Percentiles rank a stretch among this genome's conserved stretches.
Conservation (phyloP, 2,888 invertebrate genomes). For the Cataglyphis rosenhaueri region DNA sequence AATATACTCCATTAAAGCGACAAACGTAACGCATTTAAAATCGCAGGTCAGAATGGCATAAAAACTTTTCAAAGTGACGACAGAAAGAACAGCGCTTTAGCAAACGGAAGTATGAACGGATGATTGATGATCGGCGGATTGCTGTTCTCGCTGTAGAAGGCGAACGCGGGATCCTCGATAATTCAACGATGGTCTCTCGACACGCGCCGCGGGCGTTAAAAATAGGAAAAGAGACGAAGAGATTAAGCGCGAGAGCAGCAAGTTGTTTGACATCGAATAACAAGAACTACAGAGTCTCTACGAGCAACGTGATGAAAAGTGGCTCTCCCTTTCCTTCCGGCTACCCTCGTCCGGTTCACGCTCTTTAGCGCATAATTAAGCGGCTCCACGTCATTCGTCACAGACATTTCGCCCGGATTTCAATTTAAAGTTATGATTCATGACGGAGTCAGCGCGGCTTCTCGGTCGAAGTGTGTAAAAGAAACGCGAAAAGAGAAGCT, state of each 20-base stretch:
- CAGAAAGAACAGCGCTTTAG: constrained; percentile 46
- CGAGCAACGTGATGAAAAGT: constrained; percentile 56
- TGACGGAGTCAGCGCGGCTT: constrained; percentile 17
- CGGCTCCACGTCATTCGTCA: constrained; percentile 70
- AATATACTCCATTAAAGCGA: neutral
- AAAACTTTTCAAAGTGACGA: constrained; percentile 50
- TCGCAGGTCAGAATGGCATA: constrained; percentile 34
- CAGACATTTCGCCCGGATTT: constrained; percentile 68
- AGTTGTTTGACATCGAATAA: constrained; percentile 69
- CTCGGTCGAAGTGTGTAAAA: neutral
- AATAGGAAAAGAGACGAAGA: constrained; percentile 65
- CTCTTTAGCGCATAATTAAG: constrained; percentile 69
- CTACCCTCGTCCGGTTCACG: neutral
- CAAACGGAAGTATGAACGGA: constrained; percentile 66
- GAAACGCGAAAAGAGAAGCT: neutral
- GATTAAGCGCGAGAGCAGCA: constrained; percentile 61
- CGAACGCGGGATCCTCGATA: constrained; percentile 61
- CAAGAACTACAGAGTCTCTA: constrained; percentile 47
- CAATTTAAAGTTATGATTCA: constrained; percentile 73
- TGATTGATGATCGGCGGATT: constrained; percentile 73
- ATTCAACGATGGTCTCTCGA: constrained; percentile 64
- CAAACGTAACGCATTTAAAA: neutral
- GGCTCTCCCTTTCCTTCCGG: constrained; percentile 21
- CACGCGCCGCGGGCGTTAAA: constrained; percentile 69
- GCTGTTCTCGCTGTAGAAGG: constrained; percentile 57